Base-by-base conservation (phyloP, 2,888 invertebrate species). In the Yponomeuta cagnagella region DNA sequence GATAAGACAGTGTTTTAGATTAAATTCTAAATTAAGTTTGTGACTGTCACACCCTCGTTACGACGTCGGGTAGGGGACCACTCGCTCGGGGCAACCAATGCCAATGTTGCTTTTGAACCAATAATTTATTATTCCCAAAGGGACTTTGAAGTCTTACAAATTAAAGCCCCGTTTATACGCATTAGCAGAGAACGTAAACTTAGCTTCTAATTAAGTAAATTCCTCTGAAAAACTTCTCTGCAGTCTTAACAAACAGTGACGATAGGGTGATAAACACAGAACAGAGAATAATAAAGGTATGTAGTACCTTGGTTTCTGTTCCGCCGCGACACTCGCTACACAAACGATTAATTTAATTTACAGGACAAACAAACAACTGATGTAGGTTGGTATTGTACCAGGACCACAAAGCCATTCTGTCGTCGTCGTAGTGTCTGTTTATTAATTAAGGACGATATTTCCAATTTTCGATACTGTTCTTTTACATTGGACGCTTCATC, bases 1-100 rank as follows among this genome's bases (percentile, higher is more conserved):
- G n/a, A 63, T 80, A 82, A 82, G 78, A 78, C 76, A 75, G 75
- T 77, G 80, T 81, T 84, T 83, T 83, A 82, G 82, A 84, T 84
- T 81, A 81, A 76, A 82, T 80, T 79, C 68, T 77, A 81, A 83
- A 84, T 82, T 79, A 83, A 83, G 81, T 85, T 84, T 79, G 79
- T 77, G 74, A 79, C 73, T 84, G 84, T 84, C 85, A 79, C 81
- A 84, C 84, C 86, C 84, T 86, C 79, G 83, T 85, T 82, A 71
- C 64, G 70, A 72, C 72, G 63, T 68, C 71, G 69, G 73, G 71
- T 74, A 43, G 76, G 76, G 75, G 74, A 74, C 75, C 82, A 12
- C 52, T 58, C 52, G 52, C 52, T 15, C 52, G 80, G 80, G 80
- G 82, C 77, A 79, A 75, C 76, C 73, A 5, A 73, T 73, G 70